Evolutionary conservation across 35 echinoderm and acorn worm species (phyloP).

Genomic region (Ptychodera flava): DNA sequence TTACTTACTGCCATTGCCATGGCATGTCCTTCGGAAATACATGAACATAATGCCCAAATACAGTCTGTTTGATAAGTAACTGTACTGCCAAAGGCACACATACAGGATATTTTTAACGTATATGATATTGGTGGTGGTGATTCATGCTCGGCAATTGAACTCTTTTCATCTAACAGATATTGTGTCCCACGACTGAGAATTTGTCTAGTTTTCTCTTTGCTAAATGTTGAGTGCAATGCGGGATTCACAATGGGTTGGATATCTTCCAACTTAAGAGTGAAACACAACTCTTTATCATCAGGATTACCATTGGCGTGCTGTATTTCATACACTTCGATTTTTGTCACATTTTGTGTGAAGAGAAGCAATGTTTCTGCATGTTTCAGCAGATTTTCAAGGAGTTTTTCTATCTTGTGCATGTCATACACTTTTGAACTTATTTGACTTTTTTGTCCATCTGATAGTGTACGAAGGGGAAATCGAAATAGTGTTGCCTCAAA

Average conservation of each 20-base stretch:
- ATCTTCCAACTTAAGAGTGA: background rate
- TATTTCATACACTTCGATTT: slow-evolving; percentile 1
- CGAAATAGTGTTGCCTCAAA: slow-evolving; percentile 68
- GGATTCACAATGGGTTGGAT: too few relatives aligned
- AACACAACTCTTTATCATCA: background rate
- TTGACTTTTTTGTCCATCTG: background rate
- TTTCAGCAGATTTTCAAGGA: slow-evolving; percentile 23
- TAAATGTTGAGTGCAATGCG: too few relatives aligned
- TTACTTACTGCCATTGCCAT: background rate
- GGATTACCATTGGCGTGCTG: background rate
- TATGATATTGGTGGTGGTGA: background rate
- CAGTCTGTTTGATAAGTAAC: background rate
- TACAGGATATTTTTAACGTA: background rate
- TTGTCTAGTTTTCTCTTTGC: too few relatives aligned
- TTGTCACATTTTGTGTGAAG: slow-evolving; percentile 67
- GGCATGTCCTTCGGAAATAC: background rate
- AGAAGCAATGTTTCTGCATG: slow-evolving; percentile 38
- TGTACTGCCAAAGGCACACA: too few relatives aligned
- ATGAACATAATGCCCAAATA: slow-evolving; percentile 15
- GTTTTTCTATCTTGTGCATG: background rate
- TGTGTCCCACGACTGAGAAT: background rate
- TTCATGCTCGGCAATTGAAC: background rate
- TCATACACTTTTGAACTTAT: background rate
- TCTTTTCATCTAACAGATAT: background rate
- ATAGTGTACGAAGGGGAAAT: slow-evolving; percentile 49